Evolutionary conservation across 2,797 vertebrate species (phyloP), one percentile per base, ranked within the genome.

Genomic region (Sebastiscus tertius): DNA sequence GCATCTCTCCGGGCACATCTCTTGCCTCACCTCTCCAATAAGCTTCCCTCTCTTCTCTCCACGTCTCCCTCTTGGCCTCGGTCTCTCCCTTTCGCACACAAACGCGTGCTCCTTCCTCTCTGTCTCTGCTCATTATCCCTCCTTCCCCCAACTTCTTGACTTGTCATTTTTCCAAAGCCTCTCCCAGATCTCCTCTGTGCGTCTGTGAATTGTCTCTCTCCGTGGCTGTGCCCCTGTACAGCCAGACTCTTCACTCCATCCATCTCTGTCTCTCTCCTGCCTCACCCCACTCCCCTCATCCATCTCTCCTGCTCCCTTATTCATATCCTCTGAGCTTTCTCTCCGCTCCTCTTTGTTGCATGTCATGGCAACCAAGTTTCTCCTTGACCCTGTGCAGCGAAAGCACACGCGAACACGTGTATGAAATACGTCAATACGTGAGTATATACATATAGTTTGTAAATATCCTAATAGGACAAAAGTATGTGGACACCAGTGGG

Each of bases 261-360:
- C 92, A 94, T 96, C 95, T 94, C 86, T 94, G 93, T 96, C 95
- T 92, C 71, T 78, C 85, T 87, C 81, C 86, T 84, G 84, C 87
- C 87, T 92, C 89, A 79, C 83, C 83, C 84, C 82, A 85, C 91
- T 90, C 88, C 87, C 90, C 90, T 90, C 94, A 94, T 94, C 95
- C 94, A 94, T 95, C 94, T 93, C 89, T 89, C 79, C 90, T 88
- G 80, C 91, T 93, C 89, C 89, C 86, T 89, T 91, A 88, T 92
- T 95, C 92, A 92, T 91, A 88, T 92, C 90, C 89, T 93, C 87
- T 82, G 84, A 91, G 93, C 92, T 88, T 92, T 93, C 88, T 79
- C 83, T 60, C 76, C 84, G 81, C 84, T 83, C 58, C 83, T 90
- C 83, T 85, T 77, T 77, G 87, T 83, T 80, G 76, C 61, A 62